Evolutionary conservation across 2,797 vertebrate species (phyloP).

Genomic region (Eospalax fontanierii): DNA sequence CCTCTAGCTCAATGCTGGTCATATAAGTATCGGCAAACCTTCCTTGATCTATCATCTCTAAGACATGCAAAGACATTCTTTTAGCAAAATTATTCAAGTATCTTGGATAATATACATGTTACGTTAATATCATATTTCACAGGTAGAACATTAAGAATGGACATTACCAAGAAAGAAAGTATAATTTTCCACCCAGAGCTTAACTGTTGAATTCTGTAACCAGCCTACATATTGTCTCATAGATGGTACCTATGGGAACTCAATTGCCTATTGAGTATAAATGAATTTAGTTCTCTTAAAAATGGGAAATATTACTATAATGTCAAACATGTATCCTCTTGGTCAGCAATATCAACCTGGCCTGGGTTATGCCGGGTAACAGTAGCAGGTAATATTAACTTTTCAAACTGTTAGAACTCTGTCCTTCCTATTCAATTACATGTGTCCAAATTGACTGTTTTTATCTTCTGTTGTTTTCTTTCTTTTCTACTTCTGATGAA

Average conservation of each 20-base stretch:
- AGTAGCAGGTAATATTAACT: background rate
- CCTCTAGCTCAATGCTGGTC: background rate
- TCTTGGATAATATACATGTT: background rate
- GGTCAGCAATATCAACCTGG: conserved; percentile 15
- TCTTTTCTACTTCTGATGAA: conserved; percentile 26
- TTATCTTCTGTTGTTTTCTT: conserved; percentile 33
- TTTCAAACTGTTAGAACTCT: background rate
- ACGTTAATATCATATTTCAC: background rate
- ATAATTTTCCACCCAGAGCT: background rate
- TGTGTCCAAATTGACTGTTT: conserved; percentile 44
- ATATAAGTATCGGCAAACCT: background rate
- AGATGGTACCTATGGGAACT: conserved; percentile 18
- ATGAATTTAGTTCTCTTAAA: conserved; percentile 58
- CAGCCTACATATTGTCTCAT: background rate
- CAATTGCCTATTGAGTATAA: conserved; percentile 20
- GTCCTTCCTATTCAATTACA: conserved; percentile 44
- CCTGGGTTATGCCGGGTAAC: background rate
- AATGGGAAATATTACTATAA: conserved; percentile 60
- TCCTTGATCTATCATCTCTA: background rate
- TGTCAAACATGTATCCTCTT: background rate
- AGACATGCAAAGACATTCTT: conserved; percentile 25
- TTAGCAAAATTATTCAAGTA: conserved; percentile 62
- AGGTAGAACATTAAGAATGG: conserved; percentile 3
- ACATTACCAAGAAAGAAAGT: conserved; percentile 25
- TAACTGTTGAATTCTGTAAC: conserved; percentile 24